Base-by-base conservation (phyloP, 2,113 vertebrate species). In the Neomonachus schauinslandi region DNA sequence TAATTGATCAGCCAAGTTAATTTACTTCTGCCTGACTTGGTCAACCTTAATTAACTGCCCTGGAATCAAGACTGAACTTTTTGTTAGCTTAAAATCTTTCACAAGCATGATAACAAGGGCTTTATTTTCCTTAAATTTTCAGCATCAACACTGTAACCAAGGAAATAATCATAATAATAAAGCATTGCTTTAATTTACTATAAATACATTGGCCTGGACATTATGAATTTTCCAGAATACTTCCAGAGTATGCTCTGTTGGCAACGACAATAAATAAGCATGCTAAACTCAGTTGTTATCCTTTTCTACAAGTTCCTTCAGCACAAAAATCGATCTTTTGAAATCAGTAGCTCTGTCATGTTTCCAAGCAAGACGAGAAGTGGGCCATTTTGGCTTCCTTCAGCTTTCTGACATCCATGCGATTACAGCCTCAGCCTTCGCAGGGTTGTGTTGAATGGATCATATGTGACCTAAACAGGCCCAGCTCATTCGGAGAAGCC, bases 1-100 rank as follows among this genome's bases (percentile, higher is more conserved):
- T 99, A 99, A 99, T 99, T 99, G 99, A 99, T 99, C 99, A 99
- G 99, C 99, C 99, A 99, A 99, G 99, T 99, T 99, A 99, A 99
- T 99, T 99, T 98, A 99, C 99, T 99, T 99, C 99, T 99, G 99
- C 99, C 99, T 99, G 99, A 99, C 99, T 99, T 99, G 99, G 99
- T 99, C 99, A 99, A 98, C 99, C 98, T 99, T 99, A 99, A 99
- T 99, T 99, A 99, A 99, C 99, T 98, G 98, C 98, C 99, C 98
- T 98, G 98, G 98, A 99, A 99, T 99, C 98, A 99, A 99, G 98
- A 98, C 98, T 96, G 98, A 98, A 98, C 99, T 99, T 99, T 98
- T 98, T 98, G 98, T 97, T 98, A 99, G 98, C 98, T 98, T 98
- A 95, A 99, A 99, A 99, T 99, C 99, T 98, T 98, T 83, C 97